phyloP scores from a whole-genome alignment of 2,888 invertebrate genomes.

The Drosophila sordidapex region DNA sequence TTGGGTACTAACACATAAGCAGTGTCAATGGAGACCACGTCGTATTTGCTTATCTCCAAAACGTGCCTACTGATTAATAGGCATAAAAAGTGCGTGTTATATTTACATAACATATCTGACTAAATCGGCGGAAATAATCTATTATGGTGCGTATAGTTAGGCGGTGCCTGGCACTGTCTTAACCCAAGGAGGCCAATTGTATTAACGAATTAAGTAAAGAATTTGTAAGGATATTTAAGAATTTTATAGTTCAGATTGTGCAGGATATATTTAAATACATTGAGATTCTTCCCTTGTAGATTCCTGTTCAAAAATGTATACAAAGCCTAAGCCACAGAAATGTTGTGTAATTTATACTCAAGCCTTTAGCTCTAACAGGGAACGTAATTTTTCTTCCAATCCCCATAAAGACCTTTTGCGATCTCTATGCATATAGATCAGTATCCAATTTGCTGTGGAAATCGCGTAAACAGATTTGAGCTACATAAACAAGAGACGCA shows the following conservation, averaged over 20 bases:
- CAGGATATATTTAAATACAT: neutral
- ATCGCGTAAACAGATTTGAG: neutral
- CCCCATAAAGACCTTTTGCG: too few species aligned
- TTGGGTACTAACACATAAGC: neutral
- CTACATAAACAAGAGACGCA: constrained; percentile 20
- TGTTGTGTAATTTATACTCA: neutral
- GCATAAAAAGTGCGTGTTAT: constrained; percentile 55
- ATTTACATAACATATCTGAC: constrained; percentile 14
- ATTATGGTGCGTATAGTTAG: constrained; percentile 51
- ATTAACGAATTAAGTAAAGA: neutral
- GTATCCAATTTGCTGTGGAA: neutral
- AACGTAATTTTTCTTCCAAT: neutral
- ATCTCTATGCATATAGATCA: neutral
- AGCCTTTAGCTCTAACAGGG: neutral
- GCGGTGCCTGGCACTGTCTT: constrained; percentile 68
- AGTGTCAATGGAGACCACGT: neutral
- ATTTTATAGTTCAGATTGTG: neutral
- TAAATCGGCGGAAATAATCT: constrained; percentile 64
- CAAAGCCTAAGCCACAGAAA: neutral
- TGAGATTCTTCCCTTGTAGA: neutral
- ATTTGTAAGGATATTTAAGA: neutral
- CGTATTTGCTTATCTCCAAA: constrained; percentile 19
- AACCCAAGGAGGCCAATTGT: constrained; percentile 40
- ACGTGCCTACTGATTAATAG: constrained; percentile 49
- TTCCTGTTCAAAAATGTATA: neutral